phyloP scores from a whole-genome alignment of 2,888 invertebrate genomes.

The Napeogenes sylphis region DNA sequence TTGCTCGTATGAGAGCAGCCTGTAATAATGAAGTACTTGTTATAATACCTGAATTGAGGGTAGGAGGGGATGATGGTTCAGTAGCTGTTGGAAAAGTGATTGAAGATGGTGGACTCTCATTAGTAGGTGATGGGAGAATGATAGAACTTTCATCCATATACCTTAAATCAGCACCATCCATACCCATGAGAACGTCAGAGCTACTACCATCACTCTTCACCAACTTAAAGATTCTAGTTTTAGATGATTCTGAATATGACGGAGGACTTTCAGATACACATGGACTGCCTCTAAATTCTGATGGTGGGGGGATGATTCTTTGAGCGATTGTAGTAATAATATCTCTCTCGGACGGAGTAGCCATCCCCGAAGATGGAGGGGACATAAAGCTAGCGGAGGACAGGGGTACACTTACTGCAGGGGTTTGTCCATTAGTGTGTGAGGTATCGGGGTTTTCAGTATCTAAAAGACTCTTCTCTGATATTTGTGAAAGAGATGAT shows the following conservation, averaged over 20 bases:
- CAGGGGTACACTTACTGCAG: slow-evolving; percentile 52
- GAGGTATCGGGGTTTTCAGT: slow-evolving; percentile 73
- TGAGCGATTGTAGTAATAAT: slow-evolving; percentile 77
- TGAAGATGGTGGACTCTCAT: slow-evolving; percentile 86
- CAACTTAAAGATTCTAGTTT: slow-evolving; percentile 74
- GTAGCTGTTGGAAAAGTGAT: slow-evolving; percentile 78
- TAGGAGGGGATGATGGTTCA: slow-evolving; percentile 80
- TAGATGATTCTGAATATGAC: slow-evolving; percentile 74
- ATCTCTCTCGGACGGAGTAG: slow-evolving; percentile 67
- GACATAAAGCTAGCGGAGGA: slow-evolving; percentile 59
- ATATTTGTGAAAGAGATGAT: slow-evolving; percentile 78
- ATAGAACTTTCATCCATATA: slow-evolving; percentile 96
- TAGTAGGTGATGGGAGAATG: slow-evolving; percentile 86
- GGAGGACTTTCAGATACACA: slow-evolving; percentile 81
- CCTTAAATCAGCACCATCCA: slow-evolving; percentile 91
- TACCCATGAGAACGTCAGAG: slow-evolving; percentile 86
- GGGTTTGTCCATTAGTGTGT: slow-evolving; percentile 51
- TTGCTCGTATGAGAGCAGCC: slow-evolving; percentile 84
- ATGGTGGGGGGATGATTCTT: slow-evolving; percentile 85
- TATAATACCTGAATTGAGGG: slow-evolving; percentile 64
- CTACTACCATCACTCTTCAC: slow-evolving; percentile 79
- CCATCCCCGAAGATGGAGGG: slow-evolving; percentile 62
- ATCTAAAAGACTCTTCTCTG: slow-evolving; percentile 80
- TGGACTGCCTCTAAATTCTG: slow-evolving; percentile 84
- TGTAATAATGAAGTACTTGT: slow-evolving; percentile 83